Evolutionary conservation across 2,113 vertebrate genomes (phyloP).

Genomic region (Cyanoderma ruficeps): DNA sequence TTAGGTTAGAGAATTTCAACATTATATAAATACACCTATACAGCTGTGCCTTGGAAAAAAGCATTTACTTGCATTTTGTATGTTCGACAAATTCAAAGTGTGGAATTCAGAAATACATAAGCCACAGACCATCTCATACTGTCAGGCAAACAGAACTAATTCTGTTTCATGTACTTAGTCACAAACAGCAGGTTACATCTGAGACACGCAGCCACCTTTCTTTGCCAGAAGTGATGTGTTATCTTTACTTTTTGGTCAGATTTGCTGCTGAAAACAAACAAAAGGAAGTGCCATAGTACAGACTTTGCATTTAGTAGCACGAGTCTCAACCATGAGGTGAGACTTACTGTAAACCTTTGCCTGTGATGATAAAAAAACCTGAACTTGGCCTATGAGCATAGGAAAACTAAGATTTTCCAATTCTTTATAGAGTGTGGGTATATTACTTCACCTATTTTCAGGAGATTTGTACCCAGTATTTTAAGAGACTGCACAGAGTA

Average conservation of each 20-base stretch:
- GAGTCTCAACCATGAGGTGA: not conserved
- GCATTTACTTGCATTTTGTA: not conserved
- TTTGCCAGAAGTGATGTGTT: not conserved
- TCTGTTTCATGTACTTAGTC: not conserved
- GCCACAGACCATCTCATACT: not conserved
- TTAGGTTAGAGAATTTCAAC: not conserved
- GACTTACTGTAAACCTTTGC: not conserved
- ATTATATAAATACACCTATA: not conserved
- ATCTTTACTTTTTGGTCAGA: not conserved
- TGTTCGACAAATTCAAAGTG: not conserved
- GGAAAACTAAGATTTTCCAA: not conserved
- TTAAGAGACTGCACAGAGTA: not conserved
- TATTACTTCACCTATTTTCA: not conserved
- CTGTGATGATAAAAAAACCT: not conserved
- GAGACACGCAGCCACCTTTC: not conserved
- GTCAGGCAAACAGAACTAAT: not conserved
- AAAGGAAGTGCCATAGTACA: rapidly evolving
- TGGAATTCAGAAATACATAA: not conserved
- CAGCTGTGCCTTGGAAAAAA: not conserved
- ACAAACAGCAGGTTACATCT: not conserved
- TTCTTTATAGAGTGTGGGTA: not conserved
- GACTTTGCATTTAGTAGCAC: not conserved
- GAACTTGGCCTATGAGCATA: not conserved
- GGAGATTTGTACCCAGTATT: not conserved
- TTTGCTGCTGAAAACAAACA: not conserved